phyloP scores from a whole-genome alignment of 2,888 invertebrate genomes.

The Sturmia bella region DNA sequence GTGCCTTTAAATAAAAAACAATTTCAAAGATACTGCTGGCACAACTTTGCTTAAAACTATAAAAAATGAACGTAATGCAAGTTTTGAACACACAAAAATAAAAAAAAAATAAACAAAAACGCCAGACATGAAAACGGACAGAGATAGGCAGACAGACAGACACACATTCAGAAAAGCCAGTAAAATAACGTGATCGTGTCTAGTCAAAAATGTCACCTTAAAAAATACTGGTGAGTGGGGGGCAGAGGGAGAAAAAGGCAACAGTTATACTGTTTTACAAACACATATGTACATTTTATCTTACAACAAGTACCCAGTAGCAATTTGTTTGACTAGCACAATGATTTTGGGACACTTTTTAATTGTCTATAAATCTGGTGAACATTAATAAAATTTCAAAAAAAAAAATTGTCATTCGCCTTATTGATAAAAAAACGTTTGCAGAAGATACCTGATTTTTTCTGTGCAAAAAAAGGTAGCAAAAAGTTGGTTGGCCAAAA shows the following conservation, averaged over 20 bases:
- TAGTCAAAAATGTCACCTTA: slow-evolving; percentile 64
- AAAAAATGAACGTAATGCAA: slow-evolving; percentile 35
- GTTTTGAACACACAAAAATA: slow-evolving; percentile 27
- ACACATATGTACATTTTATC: background rate
- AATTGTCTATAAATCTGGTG: no score
- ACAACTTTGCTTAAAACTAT: slow-evolving; percentile 40
- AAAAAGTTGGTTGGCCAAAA: no score
- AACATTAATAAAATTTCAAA: no score
- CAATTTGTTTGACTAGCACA: no score
- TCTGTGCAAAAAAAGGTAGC: no score
- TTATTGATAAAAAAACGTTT: no score
- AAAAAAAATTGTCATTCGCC: no score
- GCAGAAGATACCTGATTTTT: no score
- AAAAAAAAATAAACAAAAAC: no score
- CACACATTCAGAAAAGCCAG: slow-evolving; percentile 22
- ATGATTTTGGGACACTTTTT: no score
- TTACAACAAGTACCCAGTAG: no score
- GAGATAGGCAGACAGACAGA: slow-evolving; percentile 4
- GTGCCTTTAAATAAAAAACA: slow-evolving; percentile 61
- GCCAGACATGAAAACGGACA: slow-evolving; percentile 20
- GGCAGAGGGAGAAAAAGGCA: background rate
- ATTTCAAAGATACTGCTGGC: slow-evolving; percentile 43
- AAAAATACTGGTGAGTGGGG: slow-evolving; percentile 7
- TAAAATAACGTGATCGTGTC: slow-evolving; percentile 53
- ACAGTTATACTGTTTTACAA: background rate